phyloP scores from a whole-genome alignment of 2,113 vertebrate genomes.

The Hystrix cristata region DNA sequence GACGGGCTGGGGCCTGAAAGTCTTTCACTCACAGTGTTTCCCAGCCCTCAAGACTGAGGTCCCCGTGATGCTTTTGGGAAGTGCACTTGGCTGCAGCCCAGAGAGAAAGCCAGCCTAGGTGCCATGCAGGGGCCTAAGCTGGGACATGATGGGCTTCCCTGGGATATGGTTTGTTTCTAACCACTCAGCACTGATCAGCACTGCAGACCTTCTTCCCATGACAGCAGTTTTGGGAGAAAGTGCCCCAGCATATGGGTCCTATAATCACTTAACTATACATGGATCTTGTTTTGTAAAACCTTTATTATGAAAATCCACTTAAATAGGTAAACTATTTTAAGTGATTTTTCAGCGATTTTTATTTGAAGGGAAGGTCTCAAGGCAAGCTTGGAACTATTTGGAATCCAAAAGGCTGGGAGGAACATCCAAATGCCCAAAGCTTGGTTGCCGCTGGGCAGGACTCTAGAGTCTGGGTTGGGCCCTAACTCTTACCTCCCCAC shows the following conservation, averaged over 20 bases:
- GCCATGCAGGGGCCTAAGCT: too few relatives aligned
- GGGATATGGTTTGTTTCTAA: neutral
- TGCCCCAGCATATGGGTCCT: too few relatives aligned
- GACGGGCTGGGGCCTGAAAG: neutral
- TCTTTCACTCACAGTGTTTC: too few relatives aligned
- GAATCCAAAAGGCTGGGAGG: neutral
- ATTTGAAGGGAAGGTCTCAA: neutral
- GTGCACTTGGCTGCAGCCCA: neutral
- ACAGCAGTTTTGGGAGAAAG: neutral
- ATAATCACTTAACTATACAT: fast-evolving
- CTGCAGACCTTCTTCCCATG: fast-evolving
- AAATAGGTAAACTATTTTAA: neutral
- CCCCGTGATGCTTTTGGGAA: neutral
- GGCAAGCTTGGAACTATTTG: neutral
- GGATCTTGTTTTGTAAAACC: neutral
- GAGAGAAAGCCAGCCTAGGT: neutral
- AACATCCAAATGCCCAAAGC: neutral
- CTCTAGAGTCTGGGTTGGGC: neutral
- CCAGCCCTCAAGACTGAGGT: neutral
- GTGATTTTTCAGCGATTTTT: neutral
- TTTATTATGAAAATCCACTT: slow-evolving; percentile 65
- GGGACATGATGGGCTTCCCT: neutral
- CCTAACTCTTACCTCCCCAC: neutral
- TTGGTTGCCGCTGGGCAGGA: neutral
- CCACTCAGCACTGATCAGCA: fast-evolving